phyloP scores from a whole-genome alignment of 2,888 invertebrate genomes.

The Aphrophora alni region DNA sequence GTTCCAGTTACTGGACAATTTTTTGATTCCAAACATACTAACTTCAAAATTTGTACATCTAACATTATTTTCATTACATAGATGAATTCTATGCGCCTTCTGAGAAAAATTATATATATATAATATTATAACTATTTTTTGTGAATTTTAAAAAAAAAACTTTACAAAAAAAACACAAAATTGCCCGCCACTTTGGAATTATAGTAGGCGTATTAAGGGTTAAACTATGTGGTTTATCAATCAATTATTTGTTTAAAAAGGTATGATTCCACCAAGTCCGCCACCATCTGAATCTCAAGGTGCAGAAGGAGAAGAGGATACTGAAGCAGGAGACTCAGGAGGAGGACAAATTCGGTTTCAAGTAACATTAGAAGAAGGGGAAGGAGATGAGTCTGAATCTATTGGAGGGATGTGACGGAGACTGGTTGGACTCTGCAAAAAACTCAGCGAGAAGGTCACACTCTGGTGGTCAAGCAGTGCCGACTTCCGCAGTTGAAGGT shows the following conservation, averaged over 20 bases:
- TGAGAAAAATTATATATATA: no score
- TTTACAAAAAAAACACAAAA: no score
- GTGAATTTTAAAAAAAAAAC: no score
- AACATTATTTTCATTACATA: no score
- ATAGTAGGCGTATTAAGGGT: no score
- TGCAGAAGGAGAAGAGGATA: constrained; percentile 62
- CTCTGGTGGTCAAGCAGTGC: constrained; percentile 76
- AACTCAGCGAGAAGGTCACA: constrained; percentile 88
- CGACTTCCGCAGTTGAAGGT: constrained; percentile 33
- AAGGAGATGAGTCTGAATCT: constrained; percentile 61
- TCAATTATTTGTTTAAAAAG: constrained; percentile 39
- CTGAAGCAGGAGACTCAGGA: constrained; percentile 52
- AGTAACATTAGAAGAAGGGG: constrained; percentile 86
- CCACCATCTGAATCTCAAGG: constrained; percentile 67
- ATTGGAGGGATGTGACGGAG: constrained; percentile 89
- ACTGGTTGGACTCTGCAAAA: constrained; percentile 88
- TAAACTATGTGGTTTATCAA: no score
- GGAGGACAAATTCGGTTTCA: constrained; percentile 54
- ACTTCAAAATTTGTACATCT: no score
- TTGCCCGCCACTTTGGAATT: no score
- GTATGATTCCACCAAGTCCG: constrained; percentile 94
- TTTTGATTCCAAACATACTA: no score
- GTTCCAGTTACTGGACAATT: no score
- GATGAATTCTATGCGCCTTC: no score
- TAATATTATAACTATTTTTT: no score